Base-by-base conservation (phyloP, 1,140 invertebrate species). In the Drosophila equinoxialis region DNA sequence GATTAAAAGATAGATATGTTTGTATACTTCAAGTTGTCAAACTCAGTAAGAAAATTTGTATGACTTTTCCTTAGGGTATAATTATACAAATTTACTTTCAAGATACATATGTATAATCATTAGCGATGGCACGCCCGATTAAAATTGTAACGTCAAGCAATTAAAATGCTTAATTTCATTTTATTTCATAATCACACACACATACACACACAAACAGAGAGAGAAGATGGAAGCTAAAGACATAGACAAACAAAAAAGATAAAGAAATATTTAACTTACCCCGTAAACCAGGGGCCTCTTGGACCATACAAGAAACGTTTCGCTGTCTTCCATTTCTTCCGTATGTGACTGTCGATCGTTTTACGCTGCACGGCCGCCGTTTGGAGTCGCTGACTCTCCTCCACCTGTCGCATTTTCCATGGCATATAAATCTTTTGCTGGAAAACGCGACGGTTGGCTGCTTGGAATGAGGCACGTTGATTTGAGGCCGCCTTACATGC, bases 361-460 rank as follows among this genome's bases (percentile, higher is more conserved):
- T 92, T 92, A 58, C 92, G 90, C 65, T 94, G 93, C 64, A 92
- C 91, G 64, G 91, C 79, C 30, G 93, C 77, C 65, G 92, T 93
- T 70, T 93, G 93, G 59, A 93, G 93, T 37, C 94, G 92, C 59
- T 92, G 92, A 69, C 92, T 90, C 87, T 95, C 94, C 75, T 93
- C 93, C 39, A 91, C 91, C 58, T 93, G 92, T 54, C 92, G 93
- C 67, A 90, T 85, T 69, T 93, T 92, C 90, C 93, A 94, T 3
- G 92, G 92, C 68, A 94, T 92, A 63, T 94, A 84, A 61, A 95
- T 93, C 81, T 94, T 93, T 41, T 90, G 92, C 94, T 95, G 93
- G 77, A 95, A 95, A 10, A 93, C 93, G 26, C 94, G 92, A 80
- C 94, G 94, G 68, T 94, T 94, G 64, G 95, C 93, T 4, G 93